These are phyloP conservation scores for Streptopelia turtur DNA, from an alignment of 2,797 vertebrate species.

Conservation along the genomic window DNA sequence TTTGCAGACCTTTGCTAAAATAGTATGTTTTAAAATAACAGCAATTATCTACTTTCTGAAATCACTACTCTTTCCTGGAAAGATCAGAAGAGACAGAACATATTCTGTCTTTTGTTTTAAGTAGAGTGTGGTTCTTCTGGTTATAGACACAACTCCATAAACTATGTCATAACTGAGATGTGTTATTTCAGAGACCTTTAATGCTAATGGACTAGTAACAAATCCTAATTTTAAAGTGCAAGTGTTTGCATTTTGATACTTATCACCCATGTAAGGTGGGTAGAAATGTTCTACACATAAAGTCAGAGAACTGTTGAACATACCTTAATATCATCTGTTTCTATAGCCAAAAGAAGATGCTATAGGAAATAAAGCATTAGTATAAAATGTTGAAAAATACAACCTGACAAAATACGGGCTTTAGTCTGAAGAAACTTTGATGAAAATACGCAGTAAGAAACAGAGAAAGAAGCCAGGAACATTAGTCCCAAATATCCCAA, in stretches of 20 bases:
- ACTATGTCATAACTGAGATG: not conserved
- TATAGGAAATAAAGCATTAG: not conserved
- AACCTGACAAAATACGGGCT: not conserved
- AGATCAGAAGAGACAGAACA: not conserved
- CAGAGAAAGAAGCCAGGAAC: not conserved
- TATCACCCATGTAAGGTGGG: not conserved
- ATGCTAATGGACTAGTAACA: not conserved
- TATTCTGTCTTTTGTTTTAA: not conserved
- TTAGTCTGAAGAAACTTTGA: not conserved
- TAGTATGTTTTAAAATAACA: not conserved
- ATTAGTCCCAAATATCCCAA: not conserved
- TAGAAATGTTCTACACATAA: not conserved
- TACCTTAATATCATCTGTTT: not conserved
- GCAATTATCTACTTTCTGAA: not conserved
- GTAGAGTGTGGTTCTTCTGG: not conserved
- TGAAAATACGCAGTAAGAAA: not conserved
- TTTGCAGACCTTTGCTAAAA: not conserved
- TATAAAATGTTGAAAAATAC: not conserved
- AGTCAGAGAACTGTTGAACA: not conserved
- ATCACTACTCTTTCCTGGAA: not conserved
- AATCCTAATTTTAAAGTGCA: not conserved
- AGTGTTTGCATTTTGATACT: not conserved
- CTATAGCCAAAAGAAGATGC: not conserved
- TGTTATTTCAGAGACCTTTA: not conserved
- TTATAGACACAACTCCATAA: not conserved